Base-by-base conservation (phyloP, 2,888 invertebrate genomes). In the Danaus chrysippus region DNA sequence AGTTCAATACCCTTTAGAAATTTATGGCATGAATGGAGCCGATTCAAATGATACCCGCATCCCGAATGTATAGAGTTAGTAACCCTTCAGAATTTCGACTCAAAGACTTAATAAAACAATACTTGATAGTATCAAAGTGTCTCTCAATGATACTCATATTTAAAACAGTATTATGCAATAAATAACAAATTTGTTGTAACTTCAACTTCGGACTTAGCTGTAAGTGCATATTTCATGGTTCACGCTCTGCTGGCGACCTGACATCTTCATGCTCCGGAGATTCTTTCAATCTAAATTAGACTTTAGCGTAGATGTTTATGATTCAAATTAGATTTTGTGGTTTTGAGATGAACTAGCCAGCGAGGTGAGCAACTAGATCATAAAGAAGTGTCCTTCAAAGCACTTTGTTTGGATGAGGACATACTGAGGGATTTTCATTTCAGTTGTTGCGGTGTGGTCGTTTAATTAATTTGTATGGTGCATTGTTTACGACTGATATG, bases 381-480 rank as follows among this genome's bases (percentile, higher is more conserved):
- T 80, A 86, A 86, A 84, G 81, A 80, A 81, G 81, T 76, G 87
- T 89, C 90, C 89, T 90, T 90, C 86, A 84, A 69, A 68, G 68
- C 66, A 68, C 77, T 77, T 82, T 73, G 79, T 76, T 78, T 78
- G 68, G 75, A 73, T 82, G 83, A 83, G 86, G 85, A 86, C 82
- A 82, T 77, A 77, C 74, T 76, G 73, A 65, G 75, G 75, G 78
- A 77, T 83, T 84, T 82, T 79, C 82, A 78, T 86, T 87, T 82
- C 85, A 90, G 87, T 87, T 72, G 69, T 79, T 70, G 72, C 62
- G 71, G 67, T 71, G 77, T 71, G 72, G 73, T 75, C 67, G 75
- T 74, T 71, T 77, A 76, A 75, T 76, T 73, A 75, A 76, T 75
- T 70, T 71, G 68, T 52, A 19, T 44, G 42, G 46, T 44, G 55